Base-by-base conservation (phyloP, 2,797 vertebrate genomes). In the Channallabes apus region DNA sequence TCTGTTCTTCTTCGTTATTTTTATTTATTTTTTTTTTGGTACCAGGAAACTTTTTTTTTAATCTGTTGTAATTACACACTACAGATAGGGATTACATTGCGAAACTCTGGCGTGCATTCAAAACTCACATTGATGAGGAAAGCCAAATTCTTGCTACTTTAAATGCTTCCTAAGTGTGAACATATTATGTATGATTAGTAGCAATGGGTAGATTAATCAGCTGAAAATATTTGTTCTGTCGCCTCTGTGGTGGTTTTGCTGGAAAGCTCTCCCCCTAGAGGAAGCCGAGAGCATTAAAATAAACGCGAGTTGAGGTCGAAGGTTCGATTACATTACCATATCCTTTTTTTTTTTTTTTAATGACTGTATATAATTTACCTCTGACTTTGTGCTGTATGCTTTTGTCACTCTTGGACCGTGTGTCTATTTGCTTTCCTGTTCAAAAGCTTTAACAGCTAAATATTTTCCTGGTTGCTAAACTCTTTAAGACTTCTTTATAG, bases 401-500 rank as follows among this genome's bases (percentile, higher is more conserved):
- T 32, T 62, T 65, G 58, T 65, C 56, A 22, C 32, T 38, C 9
- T n/a, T 84, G 20, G 78, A 32, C 17, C 24, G 29, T 15, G 51
- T 32, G 78, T 77, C 61, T 29, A n/a, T 78, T 46, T 78, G 27
- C 32, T 80, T 75, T 77, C 46, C 59, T 6, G 20, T 61, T 56
- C 14, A 35, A 77, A 80, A 54, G 62, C 18, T 22, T 84, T 65
- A 35, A 75, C 77, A 78, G 64, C 41, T 18, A 59, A 84, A 38
- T 51, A 38, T 80, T 38, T 84, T 29, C 59, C 61, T 32, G 6
- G 27, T 62, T 72, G 68, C 35, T 80, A 65, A 65, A 77, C 72
- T 76, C 18, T 84, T 80, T 79, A 84, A 82, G 51, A 46, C 46
- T 64, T 73, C n/a, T 77, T 41, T 78, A 82, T 79, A 81, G 73